A percentile compares a stretch with the other conserved stretches of the same genome.
Conservation (phyloP, 2,113 vertebrate genomes). For the Acrocephalus kingi region DNA sequence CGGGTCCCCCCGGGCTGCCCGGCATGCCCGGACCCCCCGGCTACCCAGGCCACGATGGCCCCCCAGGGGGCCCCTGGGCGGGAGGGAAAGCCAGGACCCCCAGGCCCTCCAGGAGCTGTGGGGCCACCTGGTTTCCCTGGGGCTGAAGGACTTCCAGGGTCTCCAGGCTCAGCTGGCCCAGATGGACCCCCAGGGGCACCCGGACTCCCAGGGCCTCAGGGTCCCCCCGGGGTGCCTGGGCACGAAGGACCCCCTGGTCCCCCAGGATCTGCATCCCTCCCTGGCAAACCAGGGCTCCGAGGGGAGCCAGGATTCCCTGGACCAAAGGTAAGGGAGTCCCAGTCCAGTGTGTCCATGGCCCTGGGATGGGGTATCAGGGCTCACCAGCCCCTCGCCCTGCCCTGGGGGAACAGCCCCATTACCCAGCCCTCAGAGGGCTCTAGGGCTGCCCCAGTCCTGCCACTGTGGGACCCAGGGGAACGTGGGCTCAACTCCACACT, state of each 20-base stretch:
- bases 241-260: slow-evolving; percentile 34
- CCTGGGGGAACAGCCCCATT: background rate
- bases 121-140: slow-evolving; percentile 48
- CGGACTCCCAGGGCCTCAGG: slow-evolving; percentile 41
- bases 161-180: slow-evolving; percentile 16
- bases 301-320: slow-evolving; percentile 42
- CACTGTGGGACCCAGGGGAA: rapidly evolving
- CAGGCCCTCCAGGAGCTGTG: background rate
- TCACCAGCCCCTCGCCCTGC: rapidly evolving
- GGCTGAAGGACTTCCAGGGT: slow-evolving; percentile 16
- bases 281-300: slow-evolving; percentile 46
- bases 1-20: background rate
- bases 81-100: slow-evolving; percentile 54
- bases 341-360: background rate
- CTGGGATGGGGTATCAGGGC: background rate
- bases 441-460: background rate
- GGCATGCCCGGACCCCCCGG: slow-evolving; percentile 18
- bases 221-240: slow-evolving; percentile 5
- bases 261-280: background rate
- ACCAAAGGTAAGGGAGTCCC: slow-evolving; percentile 16
- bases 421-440: background rate
- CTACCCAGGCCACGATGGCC: slow-evolving; percentile 37
- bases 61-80: slow-evolving; percentile 30
- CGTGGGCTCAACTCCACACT: background rate
- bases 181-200: background rate